Evolutionary conservation across 2,888 invertebrate species (phyloP).

Genomic region (Drosophila infuscata): DNA sequence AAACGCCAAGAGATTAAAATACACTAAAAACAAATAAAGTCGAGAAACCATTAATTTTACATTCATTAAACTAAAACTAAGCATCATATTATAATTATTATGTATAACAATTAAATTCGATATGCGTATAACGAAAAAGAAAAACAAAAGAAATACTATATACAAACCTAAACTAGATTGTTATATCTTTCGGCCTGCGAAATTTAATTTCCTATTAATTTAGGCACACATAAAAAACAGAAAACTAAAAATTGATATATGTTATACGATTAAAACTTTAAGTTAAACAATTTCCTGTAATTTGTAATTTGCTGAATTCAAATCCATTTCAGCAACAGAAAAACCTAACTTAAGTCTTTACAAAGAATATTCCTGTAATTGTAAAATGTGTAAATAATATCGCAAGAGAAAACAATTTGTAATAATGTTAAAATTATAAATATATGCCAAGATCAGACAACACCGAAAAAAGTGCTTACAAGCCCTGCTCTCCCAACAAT

Average conservation of each 20-base stretch:
- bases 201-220: constrained; percentile 76
- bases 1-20: constrained; percentile 63
- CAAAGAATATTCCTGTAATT: constrained; percentile 71
- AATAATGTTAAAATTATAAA: constrained; percentile 50
- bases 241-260: constrained; percentile 27
- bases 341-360: constrained; percentile 58
- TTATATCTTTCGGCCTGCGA: constrained; percentile 71
- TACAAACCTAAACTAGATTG: constrained; percentile 48
- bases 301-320: constrained; percentile 45
- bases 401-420: constrained; percentile 39
- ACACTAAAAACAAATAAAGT: constrained; percentile 26
- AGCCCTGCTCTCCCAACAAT: constrained; percentile 1
- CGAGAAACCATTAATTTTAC: constrained; percentile 54
- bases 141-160: constrained; percentile 27
- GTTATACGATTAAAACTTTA: constrained; percentile 42
- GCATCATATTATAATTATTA: constrained; percentile 48
- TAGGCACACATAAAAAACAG: constrained; percentile 48
- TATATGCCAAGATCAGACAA: constrained; percentile 50
- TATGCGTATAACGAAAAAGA: constrained; percentile 52
- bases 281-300: constrained; percentile 59
- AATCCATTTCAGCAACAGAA: constrained; percentile 26
- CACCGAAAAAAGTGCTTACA: constrained; percentile 11
- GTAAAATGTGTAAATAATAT: constrained; percentile 72
- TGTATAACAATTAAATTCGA: constrained; percentile 47
- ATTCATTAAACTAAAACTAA: constrained; percentile 42